These are phyloP conservation scores for Rhopalosiphum maidis DNA, from an alignment of 1,140 invertebrate genomes.

Conservation along the genomic window DNA sequence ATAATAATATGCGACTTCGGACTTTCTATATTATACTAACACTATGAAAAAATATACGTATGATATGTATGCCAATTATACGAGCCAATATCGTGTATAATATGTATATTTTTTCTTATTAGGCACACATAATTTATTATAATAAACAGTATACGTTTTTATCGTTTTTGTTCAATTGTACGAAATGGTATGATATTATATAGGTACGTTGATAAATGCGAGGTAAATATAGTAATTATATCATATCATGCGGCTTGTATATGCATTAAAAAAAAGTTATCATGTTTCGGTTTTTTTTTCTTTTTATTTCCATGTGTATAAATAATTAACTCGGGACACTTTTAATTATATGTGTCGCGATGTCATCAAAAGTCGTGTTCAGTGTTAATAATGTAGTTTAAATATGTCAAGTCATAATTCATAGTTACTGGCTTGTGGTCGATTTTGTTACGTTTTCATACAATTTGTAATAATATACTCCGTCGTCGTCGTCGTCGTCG, in stretches of 20 bases:
- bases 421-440: background rate
- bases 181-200: background rate
- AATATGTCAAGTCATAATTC: background rate
- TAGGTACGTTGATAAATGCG: background rate
- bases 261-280: background rate
- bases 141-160: background rate
- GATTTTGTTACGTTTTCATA: background rate
- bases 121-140: background rate
- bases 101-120: background rate
- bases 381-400: background rate
- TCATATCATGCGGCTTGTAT: background rate
- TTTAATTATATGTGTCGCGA: background rate
- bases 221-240: background rate
- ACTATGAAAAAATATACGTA: background rate
- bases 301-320: background rate
- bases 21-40: background rate
- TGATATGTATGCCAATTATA: background rate
- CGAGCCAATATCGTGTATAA: background rate
- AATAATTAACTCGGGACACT: background rate
- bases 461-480: slow-evolving; percentile 5
- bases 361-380: background rate
- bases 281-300: background rate
- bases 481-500: background rate
- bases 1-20: background rate
- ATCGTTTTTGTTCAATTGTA: background rate